Conservation (phyloP, 1,140 invertebrate genomes). For the Lepidotrigona ventralis region DNA sequence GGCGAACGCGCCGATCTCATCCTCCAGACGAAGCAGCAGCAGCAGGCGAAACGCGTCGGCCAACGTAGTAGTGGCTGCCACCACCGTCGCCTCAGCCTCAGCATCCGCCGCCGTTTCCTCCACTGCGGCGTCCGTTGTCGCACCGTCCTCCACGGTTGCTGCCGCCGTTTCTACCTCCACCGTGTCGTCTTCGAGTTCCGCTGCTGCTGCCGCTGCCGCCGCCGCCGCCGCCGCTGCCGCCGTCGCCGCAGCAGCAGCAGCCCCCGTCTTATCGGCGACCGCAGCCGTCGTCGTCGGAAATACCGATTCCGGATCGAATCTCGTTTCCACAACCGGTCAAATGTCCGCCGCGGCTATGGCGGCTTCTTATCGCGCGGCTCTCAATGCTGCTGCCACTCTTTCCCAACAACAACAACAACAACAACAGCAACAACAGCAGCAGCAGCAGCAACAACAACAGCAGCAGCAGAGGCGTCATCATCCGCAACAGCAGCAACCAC, state of each 20-base stretch:
- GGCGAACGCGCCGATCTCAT: conserved; percentile 56
- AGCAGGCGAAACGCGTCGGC: conserved; percentile 45
- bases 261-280: conserved; percentile 46
- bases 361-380: conserved; percentile 59
- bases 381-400: conserved; percentile 56
- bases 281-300: conserved; percentile 45
- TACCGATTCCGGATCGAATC: conserved; percentile 38
- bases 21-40: conserved; percentile 61
- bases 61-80: neutral
- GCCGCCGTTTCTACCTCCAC: conserved; percentile 45
- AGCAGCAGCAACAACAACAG: conserved; percentile 61
- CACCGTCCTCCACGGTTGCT: conserved; percentile 6
- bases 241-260: conserved; percentile 8
- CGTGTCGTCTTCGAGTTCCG: conserved; percentile 54
- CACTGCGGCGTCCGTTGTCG: conserved; percentile 13
- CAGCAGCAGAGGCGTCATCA: conserved; percentile 54
- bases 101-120: conserved; percentile 42
- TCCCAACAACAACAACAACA: conserved; percentile 58
- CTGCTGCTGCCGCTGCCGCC: conserved; percentile 30
- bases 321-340: conserved; percentile 51
- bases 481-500: conserved; percentile 54
- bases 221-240: conserved; percentile 30
- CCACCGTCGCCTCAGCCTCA: conserved; percentile 34
- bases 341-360: conserved; percentile 55
- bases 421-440: conserved; percentile 59